phyloP scores from a whole-genome alignment of 2,888 invertebrate genomes.

The Pycnomerus fuliginosus region DNA sequence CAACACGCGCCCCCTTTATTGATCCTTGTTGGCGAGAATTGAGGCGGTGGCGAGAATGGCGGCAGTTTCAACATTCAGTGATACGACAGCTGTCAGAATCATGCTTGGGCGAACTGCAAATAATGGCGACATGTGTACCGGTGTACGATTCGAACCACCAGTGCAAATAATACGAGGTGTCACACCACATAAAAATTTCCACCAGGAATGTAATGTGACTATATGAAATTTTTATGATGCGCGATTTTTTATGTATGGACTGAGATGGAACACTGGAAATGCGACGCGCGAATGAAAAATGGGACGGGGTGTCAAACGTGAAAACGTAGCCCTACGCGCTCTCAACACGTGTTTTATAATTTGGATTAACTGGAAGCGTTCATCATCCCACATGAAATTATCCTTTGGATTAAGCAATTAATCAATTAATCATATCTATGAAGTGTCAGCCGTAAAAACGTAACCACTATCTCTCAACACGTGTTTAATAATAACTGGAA shows the following conservation, averaged over 20 bases:
- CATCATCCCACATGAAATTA: too few species aligned
- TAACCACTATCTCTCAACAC: too few species aligned
- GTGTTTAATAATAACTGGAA: too few species aligned
- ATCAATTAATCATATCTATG: too few species aligned
- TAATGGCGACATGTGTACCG: conserved; percentile 53
- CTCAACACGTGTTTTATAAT: too few species aligned
- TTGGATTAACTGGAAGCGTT: too few species aligned
- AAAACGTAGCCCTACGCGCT: too few species aligned
- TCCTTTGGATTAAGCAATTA: too few species aligned
- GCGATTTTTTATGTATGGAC: conserved; percentile 35
- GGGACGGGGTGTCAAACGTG: too few species aligned
- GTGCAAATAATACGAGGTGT: conserved; percentile 52
- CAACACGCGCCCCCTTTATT: conserved; percentile 40
- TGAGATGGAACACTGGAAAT: conserved; percentile 26
- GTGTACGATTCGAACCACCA: conserved; percentile 41
- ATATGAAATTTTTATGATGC: conserved; percentile 51
- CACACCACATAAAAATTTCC: conserved; percentile 52
- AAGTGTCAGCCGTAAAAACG: too few species aligned
- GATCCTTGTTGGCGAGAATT: conserved; percentile 37
- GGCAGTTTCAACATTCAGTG: conserved; percentile 49
- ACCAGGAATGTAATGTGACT: conserved; percentile 46
- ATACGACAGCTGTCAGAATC: conserved; percentile 54
- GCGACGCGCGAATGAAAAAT: conserved; percentile 13
- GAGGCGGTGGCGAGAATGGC: conserved; percentile 44
- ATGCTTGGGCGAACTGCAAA: conserved; percentile 50